Percentiles rank a stretch among this genome's conserved stretches.
phyloP scores from a whole-genome alignment of 2,113 vertebrate species.

The Argyrosomus japonicus region DNA sequence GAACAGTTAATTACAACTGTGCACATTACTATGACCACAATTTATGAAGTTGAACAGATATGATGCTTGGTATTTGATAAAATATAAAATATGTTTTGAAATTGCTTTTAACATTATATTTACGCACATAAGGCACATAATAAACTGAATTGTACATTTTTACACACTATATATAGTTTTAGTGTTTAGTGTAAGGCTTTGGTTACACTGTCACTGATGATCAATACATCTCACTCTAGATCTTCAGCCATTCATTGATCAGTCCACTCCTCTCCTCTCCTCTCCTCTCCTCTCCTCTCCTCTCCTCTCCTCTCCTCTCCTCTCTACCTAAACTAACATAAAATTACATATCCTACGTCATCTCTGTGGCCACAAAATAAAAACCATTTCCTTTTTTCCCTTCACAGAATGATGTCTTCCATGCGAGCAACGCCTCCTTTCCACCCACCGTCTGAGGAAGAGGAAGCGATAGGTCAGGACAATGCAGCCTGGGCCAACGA shows the following conservation, averaged over 20 bases:
- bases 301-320: neutral
- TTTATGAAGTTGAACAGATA: neutral
- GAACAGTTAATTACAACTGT: neutral
- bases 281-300: neutral
- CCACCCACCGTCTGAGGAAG: slow-evolving; percentile 89
- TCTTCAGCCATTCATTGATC: neutral
- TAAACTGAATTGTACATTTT: neutral
- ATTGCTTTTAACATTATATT: no score
- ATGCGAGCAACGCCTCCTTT: slow-evolving; percentile 94
- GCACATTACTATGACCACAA: no score
- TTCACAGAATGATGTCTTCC: slow-evolving; percentile 96
- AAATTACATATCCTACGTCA: neutral
- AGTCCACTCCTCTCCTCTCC: neutral
- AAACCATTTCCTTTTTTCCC: slow-evolving; percentile 16
- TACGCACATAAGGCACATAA: neutral
- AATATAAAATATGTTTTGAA: neutral
- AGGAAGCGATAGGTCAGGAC: slow-evolving; percentile 89
- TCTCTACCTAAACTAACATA: neutral
- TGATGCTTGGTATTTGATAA: neutral
- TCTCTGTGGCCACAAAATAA: neutral
- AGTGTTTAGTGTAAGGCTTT: slow-evolving; percentile 10
- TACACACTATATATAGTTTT: neutral
- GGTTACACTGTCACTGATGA: neutral
- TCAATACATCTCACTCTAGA: neutral
- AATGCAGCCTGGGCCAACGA: slow-evolving; percentile 86